Conservation (phyloP, 2,888 invertebrate species). For the Idaea aversata region DNA sequence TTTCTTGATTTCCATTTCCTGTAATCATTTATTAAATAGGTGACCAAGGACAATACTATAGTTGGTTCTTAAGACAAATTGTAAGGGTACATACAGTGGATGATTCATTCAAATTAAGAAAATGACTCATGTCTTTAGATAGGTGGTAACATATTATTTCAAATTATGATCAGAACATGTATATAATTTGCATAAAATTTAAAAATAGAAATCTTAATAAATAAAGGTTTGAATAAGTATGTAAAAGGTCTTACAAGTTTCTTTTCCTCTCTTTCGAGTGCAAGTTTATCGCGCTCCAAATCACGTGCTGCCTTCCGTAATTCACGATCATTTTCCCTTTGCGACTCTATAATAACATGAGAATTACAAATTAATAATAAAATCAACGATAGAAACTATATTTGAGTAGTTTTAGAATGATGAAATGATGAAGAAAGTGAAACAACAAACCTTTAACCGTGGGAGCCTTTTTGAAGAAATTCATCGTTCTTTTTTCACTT, state of each 20-base stretch:
- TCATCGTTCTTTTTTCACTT: slow-evolving; percentile 46
- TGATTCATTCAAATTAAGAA: background rate
- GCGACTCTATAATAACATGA: slow-evolving; percentile 83
- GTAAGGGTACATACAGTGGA: background rate
- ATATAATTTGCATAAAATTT: background rate
- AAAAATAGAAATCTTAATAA: background rate
- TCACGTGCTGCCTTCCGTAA: slow-evolving; percentile 90
- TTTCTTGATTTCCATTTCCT: slow-evolving; percentile 94
- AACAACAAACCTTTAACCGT: slow-evolving; percentile 79
- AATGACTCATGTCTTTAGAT: background rate
- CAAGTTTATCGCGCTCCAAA: slow-evolving; percentile 89
- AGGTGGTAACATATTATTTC: background rate
- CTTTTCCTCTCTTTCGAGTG: slow-evolving; percentile 93
- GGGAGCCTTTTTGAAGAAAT: slow-evolving; percentile 82
- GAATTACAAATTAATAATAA: background rate
- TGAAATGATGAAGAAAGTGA: slow-evolving; percentile 6
- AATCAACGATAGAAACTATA: background rate
- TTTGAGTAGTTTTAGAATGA: background rate
- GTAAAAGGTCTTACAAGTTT: slow-evolving; percentile 83
- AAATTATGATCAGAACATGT: background rate
- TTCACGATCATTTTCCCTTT: slow-evolving; percentile 89
- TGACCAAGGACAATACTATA: background rate
- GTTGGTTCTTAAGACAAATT: no score
- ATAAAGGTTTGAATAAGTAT: slow-evolving; percentile 4
- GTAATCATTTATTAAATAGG: slow-evolving; percentile 25